Evolutionary conservation across 2,888 invertebrate genomes (phyloP), one percentile per base, ranked within the genome.

Genomic region (Xanthorhoe designata): DNA sequence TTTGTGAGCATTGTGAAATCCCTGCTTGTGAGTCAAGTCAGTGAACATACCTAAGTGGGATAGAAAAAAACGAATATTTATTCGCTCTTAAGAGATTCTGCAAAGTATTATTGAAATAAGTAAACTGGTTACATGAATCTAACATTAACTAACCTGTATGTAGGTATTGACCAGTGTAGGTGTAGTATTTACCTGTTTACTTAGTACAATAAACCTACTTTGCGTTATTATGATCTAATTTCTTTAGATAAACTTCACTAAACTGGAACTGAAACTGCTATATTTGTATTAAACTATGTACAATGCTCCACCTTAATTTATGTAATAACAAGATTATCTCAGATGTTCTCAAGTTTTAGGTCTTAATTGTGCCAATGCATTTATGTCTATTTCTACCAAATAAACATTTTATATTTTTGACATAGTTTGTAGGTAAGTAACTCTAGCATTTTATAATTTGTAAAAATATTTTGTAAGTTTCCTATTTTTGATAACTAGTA

Each of bases 281-380:
- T 47, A 47, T 15, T 15, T 45, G 38, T 42, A 42, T 10, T 32
- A 13, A 42, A 42, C 38, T 2, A 13, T 42, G 3, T 13, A 42
- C 38, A 42, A 42, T 13, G n/a, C n/a, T n/a, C n/a, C n/a, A n/a
- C n/a, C n/a, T n/a, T n/a, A 13, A 42, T 42, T 42, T 42, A 2
- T 42, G 38, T 42, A 13, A 13, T 13, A 13, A 42, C 13, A 13
- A 42, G 38, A 42, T 2, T 42, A 13, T 42, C 2, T 47, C 47
- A 17, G 47, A 47, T 15, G 17, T 47, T 47, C 47, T 42, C 47
- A 42, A 61, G 38, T 66, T 64, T 61, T 67, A 68, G 58, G 54
- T 69, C 71, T 66, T 74, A 51, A 66, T 70, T 70, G 75, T 76
- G 76, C 73, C 75, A 75, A 73, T 71, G 74, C 71, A 71, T 72